Evolutionary conservation across 1,140 invertebrate genomes (phyloP), one percentile per base, ranked within the genome.

Genomic region (Drosophila subpulchrella): DNA sequence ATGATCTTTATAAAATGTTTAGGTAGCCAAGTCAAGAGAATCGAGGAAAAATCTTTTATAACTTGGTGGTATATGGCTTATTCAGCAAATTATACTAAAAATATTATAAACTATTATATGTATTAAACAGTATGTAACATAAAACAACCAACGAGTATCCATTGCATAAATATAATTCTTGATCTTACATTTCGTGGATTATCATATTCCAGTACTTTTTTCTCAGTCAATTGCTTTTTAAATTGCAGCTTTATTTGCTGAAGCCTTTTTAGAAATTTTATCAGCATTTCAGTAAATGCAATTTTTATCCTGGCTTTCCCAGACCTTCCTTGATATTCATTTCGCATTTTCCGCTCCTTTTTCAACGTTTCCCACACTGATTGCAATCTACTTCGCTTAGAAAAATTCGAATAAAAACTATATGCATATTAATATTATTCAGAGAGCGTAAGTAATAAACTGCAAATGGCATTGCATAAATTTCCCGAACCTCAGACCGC

Each of bases 401-500:
- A 13, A 53, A 47, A 57, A 51, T 42, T 38, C 15, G 30, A 39
- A 47, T 57, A 42, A 60, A 65, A 38, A 51, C 46, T 54, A 67
- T 71, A 51, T 34, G 58, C 15, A 70, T 70, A 71, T 76, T 79
- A 71, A 79, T 79, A 63, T 65, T 75, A 71, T 86, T 47, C 61
- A 51, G 34, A 38, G 41, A 78, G 41, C 63, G n/a, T 54, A 41
- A 53, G 66, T 62, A 57, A 60, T 54, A 65, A 77, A 76, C 60
- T 77, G 81, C 36, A 70, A 85, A 68, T 81, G 75, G 41, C 63
- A 73, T 50, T 80, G 84, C 75, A 88, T 83, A 73, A 63, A 83
- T 88, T 79, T 84, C 58, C 15, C 32, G 12, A 41, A 70, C 48
- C 15, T 62, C 50, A 67, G 67, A 71, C 27, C 61, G 47, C 38